These are phyloP conservation scores for Danio choprae DNA, from an alignment of 2,797 vertebrate species.

Conservation along the genomic window DNA sequence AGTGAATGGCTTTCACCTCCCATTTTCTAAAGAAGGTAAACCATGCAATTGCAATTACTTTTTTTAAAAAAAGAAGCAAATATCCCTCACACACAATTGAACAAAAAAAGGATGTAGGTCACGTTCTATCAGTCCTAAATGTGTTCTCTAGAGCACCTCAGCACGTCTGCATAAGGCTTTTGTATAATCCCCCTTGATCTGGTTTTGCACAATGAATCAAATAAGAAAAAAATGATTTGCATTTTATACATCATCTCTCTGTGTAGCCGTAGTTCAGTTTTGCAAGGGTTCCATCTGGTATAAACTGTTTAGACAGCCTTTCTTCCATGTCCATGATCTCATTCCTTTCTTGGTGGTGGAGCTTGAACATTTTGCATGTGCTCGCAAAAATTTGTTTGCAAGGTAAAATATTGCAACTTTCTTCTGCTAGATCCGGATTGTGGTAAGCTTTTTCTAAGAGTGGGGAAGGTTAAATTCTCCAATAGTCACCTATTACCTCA, in stretches of 20 bases:
- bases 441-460: conserved; percentile 11
- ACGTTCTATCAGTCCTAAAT: conserved; percentile 62
- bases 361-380: conserved; percentile 14
- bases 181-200: conserved; percentile 35
- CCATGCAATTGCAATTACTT: conserved; percentile 47
- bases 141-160: conserved; percentile 42
- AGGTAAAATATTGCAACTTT: not conserved
- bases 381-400: not conserved
- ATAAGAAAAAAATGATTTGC: conserved; percentile 21
- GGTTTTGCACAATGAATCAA: conserved; percentile 33
- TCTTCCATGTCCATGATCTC: not conserved
- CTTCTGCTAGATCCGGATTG: not conserved
- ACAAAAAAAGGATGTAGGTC: conserved; percentile 48
- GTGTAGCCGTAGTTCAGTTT: conserved; percentile 26
- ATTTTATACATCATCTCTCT: conserved; percentile 15
- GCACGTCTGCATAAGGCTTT: conserved; percentile 38
- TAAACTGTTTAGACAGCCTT: conserved; percentile 27
- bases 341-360: conserved; percentile 24
- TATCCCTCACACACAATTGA: conserved; percentile 36
- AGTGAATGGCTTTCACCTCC: conserved; percentile 29
- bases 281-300: conserved; percentile 28
- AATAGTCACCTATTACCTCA: not conserved
- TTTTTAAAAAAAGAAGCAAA: conserved; percentile 52
- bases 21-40: conserved; percentile 44
- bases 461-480: not conserved